A percentile compares a stretch with the other conserved stretches of the same genome.
phyloP scores from a whole-genome alignment of 2,888 invertebrate genomes.

The Leptinotarsa tumamoca region DNA sequence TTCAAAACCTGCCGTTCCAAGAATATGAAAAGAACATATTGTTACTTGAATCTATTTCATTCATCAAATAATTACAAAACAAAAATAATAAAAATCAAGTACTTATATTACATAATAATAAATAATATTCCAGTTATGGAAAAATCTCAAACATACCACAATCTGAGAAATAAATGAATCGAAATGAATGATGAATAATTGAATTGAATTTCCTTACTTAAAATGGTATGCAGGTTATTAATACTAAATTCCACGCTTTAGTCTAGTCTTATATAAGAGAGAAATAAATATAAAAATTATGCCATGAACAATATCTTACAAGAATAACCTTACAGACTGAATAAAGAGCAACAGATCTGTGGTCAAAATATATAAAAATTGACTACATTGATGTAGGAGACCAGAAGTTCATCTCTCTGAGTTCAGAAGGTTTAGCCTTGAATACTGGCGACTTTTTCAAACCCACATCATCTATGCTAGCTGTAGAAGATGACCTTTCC shows the following conservation, averaged over 20 bases:
- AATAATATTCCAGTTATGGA: conserved; percentile 13
- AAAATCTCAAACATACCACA: conserved; percentile 21
- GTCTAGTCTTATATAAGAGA: conserved; percentile 36
- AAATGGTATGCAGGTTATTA: conserved; percentile 39
- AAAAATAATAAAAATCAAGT: neutral
- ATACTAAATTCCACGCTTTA: conserved; percentile 42
- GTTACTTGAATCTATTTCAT: conserved; percentile 9
- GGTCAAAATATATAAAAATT: conserved; percentile 13
- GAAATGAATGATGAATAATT: conserved; percentile 21
- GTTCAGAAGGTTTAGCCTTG: conserved; percentile 76
- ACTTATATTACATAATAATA: conserved; percentile 4
- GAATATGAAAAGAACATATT: neutral
- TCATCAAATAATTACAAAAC: neutral
- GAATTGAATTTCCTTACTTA: conserved; percentile 33
- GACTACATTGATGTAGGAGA: conserved; percentile 84
- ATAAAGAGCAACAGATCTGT: conserved; percentile 16
- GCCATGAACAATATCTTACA: conserved; percentile 18
- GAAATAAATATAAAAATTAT: conserved; percentile 29
- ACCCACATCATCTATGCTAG: conserved; percentile 58
- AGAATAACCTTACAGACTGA: conserved; percentile 20
- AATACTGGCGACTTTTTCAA: conserved; percentile 60
- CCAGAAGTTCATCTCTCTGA: conserved; percentile 88
- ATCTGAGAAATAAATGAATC: conserved; percentile 23
- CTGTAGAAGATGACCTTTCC: conserved; percentile 47
- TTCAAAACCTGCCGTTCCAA: no score